Base-by-base conservation (phyloP, 2,888 invertebrate genomes). In the Netelia inedita region DNA sequence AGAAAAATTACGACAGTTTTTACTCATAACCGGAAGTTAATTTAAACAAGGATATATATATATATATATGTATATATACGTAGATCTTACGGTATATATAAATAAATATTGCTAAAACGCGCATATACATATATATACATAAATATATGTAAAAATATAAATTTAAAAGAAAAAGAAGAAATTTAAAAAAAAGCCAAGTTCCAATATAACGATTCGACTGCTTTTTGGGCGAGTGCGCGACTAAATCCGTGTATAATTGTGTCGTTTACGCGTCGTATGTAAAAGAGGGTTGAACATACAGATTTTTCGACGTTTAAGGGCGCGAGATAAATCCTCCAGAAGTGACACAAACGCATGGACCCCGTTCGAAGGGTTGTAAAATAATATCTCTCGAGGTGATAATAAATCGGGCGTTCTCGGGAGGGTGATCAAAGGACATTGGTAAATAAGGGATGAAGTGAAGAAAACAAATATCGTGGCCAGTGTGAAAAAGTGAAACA, bases 311-410 rank as follows among this genome's bases (percentile, higher is more conserved):
- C 74, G 28, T 69, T 50, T 61, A 68, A 41, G 57, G 63, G 73
- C 50, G 83, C 50, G 75, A 82, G 35, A 78, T 63, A 59, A 5
- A 76, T 35, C 16, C 43, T 43, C 63, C 14, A 11, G 59, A 69
- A 53, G n/a, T 63, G 28, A 55, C n/a, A 46, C 11, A 53, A 28
- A 50, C 73, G 79, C 57, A 86, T 84, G 84, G 82, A 72, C 84
- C 86, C 82, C 84, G 76, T 75, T 82, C 43, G 61, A 78, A 84
- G 86, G 82, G 82, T 68, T 50, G 6, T 53, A 50, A 74, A 21
- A 80, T 57, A 57, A 55, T 59, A 46, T 74, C 16, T 46, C 23
- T 59, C 46, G 23, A 68, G 28, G 59, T 71, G 28, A 16, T 11
- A 82, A 65, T 28, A 16, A 23, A 23, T 23, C 23, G 23, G 23